Evolutionary conservation across 2,888 invertebrate genomes (phyloP).

Genomic region (Melitaea athalia): DNA sequence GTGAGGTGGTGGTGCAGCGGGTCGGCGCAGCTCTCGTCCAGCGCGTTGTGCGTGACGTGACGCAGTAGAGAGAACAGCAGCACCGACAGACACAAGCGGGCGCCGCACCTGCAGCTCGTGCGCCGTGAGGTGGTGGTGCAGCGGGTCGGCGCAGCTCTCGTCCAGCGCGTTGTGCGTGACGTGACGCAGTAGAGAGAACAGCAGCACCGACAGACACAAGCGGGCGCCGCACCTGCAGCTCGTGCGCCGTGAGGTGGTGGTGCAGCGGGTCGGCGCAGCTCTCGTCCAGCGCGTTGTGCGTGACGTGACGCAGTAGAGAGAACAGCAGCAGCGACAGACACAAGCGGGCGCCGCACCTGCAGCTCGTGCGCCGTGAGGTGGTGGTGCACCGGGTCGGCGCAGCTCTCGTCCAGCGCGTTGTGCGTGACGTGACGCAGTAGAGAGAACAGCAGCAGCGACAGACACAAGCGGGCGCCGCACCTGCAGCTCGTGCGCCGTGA

Average conservation of each 20-base stretch:
- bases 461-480: neutral
- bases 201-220: no score
- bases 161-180: neutral
- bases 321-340: no score
- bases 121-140: neutral
- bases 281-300: neutral
- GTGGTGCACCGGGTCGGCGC: neutral
- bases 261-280: constrained; percentile 1
- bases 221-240: neutral
- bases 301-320: neutral
- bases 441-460: no score
- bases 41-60: neutral
- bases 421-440: neutral
- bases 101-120: neutral
- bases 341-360: neutral
- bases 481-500: neutral
- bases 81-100: no score
- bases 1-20: constrained; percentile 1
- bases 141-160: constrained; percentile 1
- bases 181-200: neutral
- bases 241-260: neutral
- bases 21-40: neutral
- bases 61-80: neutral
- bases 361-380: neutral
- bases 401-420: neutral